A percentile compares a stretch with the other conserved stretches of the same genome.
Evolutionary conservation across 2,888 invertebrate species (phyloP).

Genomic region (Petrolisthes cinctipes): DNA sequence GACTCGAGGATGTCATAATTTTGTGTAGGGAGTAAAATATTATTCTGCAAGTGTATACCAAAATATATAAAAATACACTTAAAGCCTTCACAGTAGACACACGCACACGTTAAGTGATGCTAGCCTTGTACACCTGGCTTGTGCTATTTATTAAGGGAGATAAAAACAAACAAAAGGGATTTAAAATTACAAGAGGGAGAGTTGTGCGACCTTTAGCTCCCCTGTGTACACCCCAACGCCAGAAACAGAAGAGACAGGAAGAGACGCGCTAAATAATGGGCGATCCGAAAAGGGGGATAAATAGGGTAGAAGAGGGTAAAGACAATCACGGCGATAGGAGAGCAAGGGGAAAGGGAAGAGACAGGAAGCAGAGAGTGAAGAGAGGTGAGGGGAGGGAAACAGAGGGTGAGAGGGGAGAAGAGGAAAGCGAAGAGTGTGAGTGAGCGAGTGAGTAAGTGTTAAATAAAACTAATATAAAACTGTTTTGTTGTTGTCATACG

Average conservation of each 20-base stretch:
- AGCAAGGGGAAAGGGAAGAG: background rate
- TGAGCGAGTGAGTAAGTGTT: background rate
- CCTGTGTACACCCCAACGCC: background rate
- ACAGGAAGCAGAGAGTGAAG: background rate
- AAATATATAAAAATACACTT: too few relatives aligned
- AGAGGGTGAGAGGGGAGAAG: background rate
- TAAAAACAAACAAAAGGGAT: too few relatives aligned
- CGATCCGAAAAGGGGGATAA: background rate
- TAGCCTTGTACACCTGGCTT: too few relatives aligned
- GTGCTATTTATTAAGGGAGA: too few relatives aligned
- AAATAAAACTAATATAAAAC: background rate
- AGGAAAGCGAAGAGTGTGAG: background rate
- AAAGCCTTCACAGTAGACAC: too few relatives aligned
- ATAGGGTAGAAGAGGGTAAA: background rate
- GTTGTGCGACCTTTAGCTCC: too few relatives aligned
- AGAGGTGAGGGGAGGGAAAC: background rate
- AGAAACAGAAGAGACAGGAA: background rate
- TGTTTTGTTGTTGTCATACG: too few relatives aligned
- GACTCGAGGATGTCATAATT: too few relatives aligned
- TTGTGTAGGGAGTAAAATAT: too few relatives aligned
- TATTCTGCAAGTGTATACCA: too few relatives aligned
- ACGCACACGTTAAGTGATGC: too few relatives aligned
- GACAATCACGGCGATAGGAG: background rate
- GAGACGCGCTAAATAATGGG: background rate
- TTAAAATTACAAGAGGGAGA: too few relatives aligned